Conservation (phyloP, 1,140 invertebrate species). For the Whitmania pigra region DNA sequence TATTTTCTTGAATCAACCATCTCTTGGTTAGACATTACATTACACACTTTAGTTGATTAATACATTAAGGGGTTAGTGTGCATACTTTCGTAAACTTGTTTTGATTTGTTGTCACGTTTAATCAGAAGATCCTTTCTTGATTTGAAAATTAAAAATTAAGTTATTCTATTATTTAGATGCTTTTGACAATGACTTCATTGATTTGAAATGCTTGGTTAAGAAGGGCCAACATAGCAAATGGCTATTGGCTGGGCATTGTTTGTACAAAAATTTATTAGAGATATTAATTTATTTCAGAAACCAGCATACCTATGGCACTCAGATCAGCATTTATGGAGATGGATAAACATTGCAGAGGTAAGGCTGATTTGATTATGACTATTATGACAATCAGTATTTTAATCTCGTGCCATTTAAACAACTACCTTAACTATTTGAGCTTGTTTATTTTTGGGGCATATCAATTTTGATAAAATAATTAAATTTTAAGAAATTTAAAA, state of each 20-base stretch:
- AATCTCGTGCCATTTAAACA: neutral
- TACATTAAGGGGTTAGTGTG: no score
- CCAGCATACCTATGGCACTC: neutral
- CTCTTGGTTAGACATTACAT: constrained; percentile 2
- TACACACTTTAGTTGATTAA: neutral
- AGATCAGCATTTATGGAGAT: neutral
- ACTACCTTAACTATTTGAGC: neutral
- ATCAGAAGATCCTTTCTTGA: no score
- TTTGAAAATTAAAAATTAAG: no score
- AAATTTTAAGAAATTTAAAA: neutral
- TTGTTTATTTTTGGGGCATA: constrained; percentile 3
- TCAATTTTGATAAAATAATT: constrained; percentile 12
- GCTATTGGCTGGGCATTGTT: no score
- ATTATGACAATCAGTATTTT: neutral
- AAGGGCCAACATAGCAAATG: no score
- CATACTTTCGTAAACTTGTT: no score
- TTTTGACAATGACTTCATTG: no score
- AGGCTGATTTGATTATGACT: no score
- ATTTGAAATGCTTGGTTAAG: no score
- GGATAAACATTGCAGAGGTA: neutral
- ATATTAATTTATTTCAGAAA: neutral
- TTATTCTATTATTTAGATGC: no score
- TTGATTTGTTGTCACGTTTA: no score
- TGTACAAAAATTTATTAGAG: neutral
- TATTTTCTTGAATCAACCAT: neutral